phyloP scores from a whole-genome alignment of 1,140 invertebrate genomes.

The Prorops nasuta region DNA sequence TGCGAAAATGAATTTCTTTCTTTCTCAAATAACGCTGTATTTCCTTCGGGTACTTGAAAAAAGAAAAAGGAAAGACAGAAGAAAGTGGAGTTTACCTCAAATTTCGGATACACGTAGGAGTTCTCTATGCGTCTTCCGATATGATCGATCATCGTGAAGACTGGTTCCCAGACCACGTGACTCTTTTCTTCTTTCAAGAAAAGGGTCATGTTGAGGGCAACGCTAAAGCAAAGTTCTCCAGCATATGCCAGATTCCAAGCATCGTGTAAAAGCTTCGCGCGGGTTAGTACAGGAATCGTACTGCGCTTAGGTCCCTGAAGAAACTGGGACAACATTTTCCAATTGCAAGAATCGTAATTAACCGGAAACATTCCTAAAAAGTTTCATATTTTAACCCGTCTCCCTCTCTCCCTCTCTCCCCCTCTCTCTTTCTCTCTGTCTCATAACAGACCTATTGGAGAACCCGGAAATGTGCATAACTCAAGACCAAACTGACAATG shows the following conservation, averaged over 20 bases:
- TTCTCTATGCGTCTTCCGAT: conserved; percentile 70
- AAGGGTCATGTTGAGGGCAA: conserved; percentile 72
- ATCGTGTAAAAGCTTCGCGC: conserved; percentile 75
- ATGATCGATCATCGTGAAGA: conserved; percentile 77
- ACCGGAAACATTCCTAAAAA: conserved; percentile 80
- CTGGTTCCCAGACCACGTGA: conserved; percentile 74
- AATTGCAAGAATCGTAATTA: conserved; percentile 78
- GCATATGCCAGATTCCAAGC: conserved; percentile 77
- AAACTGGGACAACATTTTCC: conserved; percentile 69
- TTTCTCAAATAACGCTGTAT: too few relatives aligned
- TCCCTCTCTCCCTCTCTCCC: too few relatives aligned
- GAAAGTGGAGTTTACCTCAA: conserved; percentile 63
- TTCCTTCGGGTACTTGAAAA: too few relatives aligned
- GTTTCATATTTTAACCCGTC: too few relatives aligned
- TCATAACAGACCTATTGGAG: too few relatives aligned
- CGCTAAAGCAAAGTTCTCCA: conserved; percentile 69
- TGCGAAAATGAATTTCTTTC: conserved; percentile 31
- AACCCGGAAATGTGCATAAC: too few relatives aligned
- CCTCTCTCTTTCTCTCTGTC: too few relatives aligned
- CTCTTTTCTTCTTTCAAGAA: conserved; percentile 70
- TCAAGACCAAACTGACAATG: not conserved
- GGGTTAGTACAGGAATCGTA: conserved; percentile 67
- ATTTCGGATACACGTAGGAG: conserved; percentile 63
- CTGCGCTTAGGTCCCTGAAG: conserved; percentile 59
- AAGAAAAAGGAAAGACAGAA: too few relatives aligned